These are phyloP conservation scores for Epistrophella euchroma DNA, from an alignment of 2,888 invertebrate species.

Conservation along the genomic window DNA sequence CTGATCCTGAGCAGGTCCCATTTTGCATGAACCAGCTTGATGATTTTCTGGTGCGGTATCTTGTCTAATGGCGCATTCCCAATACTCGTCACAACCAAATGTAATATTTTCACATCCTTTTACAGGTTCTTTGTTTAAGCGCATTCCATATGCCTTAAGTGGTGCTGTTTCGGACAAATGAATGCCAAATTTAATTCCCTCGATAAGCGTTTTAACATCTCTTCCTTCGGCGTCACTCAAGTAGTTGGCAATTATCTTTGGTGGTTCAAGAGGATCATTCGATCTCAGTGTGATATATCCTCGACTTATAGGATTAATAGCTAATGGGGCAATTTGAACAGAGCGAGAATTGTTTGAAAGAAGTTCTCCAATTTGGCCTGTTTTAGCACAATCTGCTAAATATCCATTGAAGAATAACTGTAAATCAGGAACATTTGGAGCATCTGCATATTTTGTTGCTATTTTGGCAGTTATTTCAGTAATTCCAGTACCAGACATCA, in stretches of 20 bases:
- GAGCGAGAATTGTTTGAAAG: constrained; percentile 88
- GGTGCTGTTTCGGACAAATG: constrained; percentile 89
- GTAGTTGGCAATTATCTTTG: constrained; percentile 93
- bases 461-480: constrained; percentile 94
- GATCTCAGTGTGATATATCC: constrained; percentile 90
- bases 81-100: constrained; percentile 90
- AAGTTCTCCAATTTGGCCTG: constrained; percentile 93
- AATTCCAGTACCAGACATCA: constrained; percentile 95
- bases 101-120: constrained; percentile 90
- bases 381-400: constrained; percentile 93
- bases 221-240: constrained; percentile 83
- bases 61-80: constrained; percentile 89
- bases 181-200: constrained; percentile 92
- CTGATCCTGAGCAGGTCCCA: constrained; percentile 89
- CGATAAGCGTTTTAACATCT: constrained; percentile 91
- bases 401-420: constrained; percentile 95
- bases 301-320: constrained; percentile 93
- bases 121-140: constrained; percentile 89
- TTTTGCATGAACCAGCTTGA: constrained; percentile 92
- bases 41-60: constrained; percentile 93
- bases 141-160: constrained; percentile 88
- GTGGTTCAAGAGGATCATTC: constrained; percentile 91
- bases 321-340: constrained; percentile 91
- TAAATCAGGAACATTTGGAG: constrained; percentile 91
- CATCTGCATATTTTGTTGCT: constrained; percentile 91